Evolutionary conservation across 2,797 vertebrate species (phyloP).

Genomic region (Anguilla anguilla): DNA sequence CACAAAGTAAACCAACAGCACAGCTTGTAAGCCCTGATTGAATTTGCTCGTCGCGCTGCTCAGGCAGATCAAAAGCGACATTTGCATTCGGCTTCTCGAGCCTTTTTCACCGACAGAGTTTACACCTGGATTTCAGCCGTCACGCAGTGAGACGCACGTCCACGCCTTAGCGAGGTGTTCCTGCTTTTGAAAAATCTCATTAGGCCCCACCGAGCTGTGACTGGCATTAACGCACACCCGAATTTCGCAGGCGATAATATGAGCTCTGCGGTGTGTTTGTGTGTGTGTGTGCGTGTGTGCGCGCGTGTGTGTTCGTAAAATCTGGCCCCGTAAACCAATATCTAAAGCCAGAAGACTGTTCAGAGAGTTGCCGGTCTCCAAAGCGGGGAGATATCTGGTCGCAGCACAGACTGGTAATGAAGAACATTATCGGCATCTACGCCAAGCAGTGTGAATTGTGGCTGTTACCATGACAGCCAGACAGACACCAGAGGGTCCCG

Average conservation of each 20-base stretch:
- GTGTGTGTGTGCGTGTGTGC: too few species aligned
- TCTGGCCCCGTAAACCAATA: background rate
- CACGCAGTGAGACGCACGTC: background rate
- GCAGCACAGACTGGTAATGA: background rate
- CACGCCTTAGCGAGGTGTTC: background rate
- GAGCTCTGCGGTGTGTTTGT: background rate
- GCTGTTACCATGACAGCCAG: conserved; percentile 12
- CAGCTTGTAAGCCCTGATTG: background rate
- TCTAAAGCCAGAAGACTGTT: background rate
- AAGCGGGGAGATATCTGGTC: background rate
- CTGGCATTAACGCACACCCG: background rate
- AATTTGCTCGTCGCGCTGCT: background rate
- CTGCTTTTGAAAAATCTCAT: background rate
- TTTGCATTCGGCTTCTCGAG: background rate
- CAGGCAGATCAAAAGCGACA: background rate
- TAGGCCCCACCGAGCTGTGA: background rate
- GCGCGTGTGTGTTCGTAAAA: background rate
- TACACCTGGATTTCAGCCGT: background rate
- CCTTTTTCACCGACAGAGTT: background rate
- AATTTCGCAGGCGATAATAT: background rate
- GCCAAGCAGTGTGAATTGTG: background rate
- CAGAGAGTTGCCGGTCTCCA: background rate
- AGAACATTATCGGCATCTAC: background rate
- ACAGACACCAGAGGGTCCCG: background rate
- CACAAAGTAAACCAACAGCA: background rate